phyloP scores from a whole-genome alignment of 2,113 vertebrate genomes.

The Nothocercus nigrocapillus region DNA sequence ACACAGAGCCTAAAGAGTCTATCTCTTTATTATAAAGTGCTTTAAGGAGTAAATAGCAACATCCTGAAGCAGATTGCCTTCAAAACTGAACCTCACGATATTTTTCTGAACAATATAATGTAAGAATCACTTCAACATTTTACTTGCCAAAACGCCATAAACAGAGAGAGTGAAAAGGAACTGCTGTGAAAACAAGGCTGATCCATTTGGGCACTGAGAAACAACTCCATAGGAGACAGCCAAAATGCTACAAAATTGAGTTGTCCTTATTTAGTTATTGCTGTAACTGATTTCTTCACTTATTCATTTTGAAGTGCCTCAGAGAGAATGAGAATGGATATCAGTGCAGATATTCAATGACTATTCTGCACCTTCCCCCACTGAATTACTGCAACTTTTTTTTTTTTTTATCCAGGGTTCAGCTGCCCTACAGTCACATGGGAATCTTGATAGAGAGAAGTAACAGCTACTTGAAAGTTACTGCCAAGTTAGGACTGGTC shows the following conservation, averaged over 20 bases:
- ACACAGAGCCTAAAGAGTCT: not conserved
- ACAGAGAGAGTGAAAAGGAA: not conserved
- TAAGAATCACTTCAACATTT: not conserved
- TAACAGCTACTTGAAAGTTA: constrained; percentile 76
- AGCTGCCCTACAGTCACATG: constrained; percentile 80
- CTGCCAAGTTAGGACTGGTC: constrained; percentile 82
- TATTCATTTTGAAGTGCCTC: not conserved
- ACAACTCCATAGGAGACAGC: not conserved
- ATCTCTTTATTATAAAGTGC: not conserved
- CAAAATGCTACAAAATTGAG: not conserved
- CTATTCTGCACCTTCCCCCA: not conserved
- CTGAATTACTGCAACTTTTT: not conserved
- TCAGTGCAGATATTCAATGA: not conserved
- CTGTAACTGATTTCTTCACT: not conserved
- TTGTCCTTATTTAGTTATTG: not conserved
- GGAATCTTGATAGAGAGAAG: constrained; percentile 81
- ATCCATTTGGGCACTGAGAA: not conserved
- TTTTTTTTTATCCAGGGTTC: constrained; percentile 70
- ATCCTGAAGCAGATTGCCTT: not conserved
- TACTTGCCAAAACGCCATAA: not conserved
- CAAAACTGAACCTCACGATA: not conserved
- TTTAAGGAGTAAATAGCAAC: not conserved
- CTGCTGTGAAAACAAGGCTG: not conserved
- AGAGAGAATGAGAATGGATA: not conserved
- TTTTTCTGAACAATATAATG: not conserved